These are phyloP conservation scores for Cantharis lateralis DNA, from an alignment of 2,888 invertebrate species.

Conservation along the genomic window DNA sequence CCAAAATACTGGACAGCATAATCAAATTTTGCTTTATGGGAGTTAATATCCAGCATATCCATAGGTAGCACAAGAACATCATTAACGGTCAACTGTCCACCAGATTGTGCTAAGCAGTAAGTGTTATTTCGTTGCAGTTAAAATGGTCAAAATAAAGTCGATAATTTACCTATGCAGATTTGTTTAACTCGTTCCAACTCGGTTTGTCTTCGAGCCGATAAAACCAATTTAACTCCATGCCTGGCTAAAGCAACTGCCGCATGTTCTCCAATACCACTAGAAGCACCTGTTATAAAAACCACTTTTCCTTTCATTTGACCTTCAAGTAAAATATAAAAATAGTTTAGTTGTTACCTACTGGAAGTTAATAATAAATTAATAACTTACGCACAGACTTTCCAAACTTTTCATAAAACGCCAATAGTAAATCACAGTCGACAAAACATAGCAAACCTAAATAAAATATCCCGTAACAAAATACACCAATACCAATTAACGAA, in stretches of 20 bases:
- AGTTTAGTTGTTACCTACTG: not conserved
- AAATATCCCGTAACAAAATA: slow-evolving; percentile 56
- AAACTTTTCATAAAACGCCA: slow-evolving; percentile 64
- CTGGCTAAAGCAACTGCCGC: slow-evolving; percentile 71
- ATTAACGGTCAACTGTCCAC: slow-evolving; percentile 57
- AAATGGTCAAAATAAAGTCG: not conserved
- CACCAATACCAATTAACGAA: slow-evolving; percentile 43
- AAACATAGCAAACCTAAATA: slow-evolving; percentile 60
- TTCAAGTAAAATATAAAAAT: slow-evolving; percentile 13
- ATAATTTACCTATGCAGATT: slow-evolving; percentile 62
- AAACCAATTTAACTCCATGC: slow-evolving; percentile 67
- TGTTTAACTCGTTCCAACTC: slow-evolving; percentile 69
- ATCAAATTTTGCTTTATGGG: slow-evolving; percentile 66
- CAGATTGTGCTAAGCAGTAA: slow-evolving; percentile 48
- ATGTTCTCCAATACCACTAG: slow-evolving; percentile 80
- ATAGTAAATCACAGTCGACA: slow-evolving; percentile 65
- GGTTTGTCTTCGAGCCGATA: slow-evolving; percentile 68
- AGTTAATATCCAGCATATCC: slow-evolving; percentile 65
- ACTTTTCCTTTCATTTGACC: slow-evolving; percentile 61
- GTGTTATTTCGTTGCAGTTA: not conserved
- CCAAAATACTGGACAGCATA: slow-evolving; percentile 71
- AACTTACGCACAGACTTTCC: slow-evolving; percentile 64
- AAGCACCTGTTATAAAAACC: slow-evolving; percentile 84
- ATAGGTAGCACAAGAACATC: slow-evolving; percentile 72
- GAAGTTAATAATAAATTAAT: not conserved